Conservation (phyloP, 2,113 vertebrate species). For the Fukomys damarensis region DNA sequence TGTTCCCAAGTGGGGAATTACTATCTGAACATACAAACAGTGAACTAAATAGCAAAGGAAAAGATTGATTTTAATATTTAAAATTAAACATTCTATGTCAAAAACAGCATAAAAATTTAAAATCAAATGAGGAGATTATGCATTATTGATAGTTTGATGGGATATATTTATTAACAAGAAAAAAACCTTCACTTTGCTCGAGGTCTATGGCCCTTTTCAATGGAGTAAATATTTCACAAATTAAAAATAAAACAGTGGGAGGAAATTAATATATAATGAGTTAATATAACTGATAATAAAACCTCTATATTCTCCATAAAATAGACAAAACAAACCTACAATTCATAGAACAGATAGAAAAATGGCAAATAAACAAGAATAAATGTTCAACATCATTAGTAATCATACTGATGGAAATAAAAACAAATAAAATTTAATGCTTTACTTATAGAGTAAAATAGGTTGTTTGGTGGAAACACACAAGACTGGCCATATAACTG, state of each 20-base stretch:
- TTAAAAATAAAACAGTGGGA: conserved; percentile 73
- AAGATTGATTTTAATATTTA: conserved; percentile 76
- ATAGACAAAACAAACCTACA: conserved; percentile 60
- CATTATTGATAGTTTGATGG: conserved; percentile 70
- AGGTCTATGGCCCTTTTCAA: conserved; percentile 50
- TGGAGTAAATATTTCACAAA: conserved; percentile 67
- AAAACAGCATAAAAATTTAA: conserved; percentile 74
- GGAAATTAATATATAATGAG: conserved; percentile 74
- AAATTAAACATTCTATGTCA: conserved; percentile 65
- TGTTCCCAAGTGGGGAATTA: not conserved
- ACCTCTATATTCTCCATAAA: conserved; percentile 59
- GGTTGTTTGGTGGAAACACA: conserved; percentile 10
- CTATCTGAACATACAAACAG: not conserved
- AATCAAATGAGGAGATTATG: conserved; percentile 52
- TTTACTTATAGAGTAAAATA: conserved; percentile 14
- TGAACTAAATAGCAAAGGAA: conserved; percentile 22
- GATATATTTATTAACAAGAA: conserved; percentile 71
- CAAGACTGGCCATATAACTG: not conserved
- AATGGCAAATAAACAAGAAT: conserved; percentile 35
- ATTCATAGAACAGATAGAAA: conserved; percentile 38
- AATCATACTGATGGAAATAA: conserved; percentile 47
- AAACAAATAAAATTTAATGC: conserved; percentile 57
- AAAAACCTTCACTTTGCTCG: conserved; percentile 54
- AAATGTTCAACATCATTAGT: conserved; percentile 37
- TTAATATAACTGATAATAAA: conserved; percentile 73